phyloP scores from a whole-genome alignment of 2,888 invertebrate genomes.

The Calephelis perditalis region DNA sequence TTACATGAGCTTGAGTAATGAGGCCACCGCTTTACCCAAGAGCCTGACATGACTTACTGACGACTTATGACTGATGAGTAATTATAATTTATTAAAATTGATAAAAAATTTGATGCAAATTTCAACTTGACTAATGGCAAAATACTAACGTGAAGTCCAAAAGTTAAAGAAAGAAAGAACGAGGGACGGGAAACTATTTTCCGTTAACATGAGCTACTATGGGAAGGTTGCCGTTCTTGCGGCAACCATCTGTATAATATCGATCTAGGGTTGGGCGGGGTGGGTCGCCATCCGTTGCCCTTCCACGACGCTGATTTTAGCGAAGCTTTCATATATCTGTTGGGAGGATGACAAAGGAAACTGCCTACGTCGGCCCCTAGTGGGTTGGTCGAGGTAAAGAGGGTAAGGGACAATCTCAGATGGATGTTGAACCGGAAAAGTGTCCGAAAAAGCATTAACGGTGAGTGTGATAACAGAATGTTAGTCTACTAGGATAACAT shows the following conservation, averaged over 20 bases:
- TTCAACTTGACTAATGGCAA: too few species aligned
- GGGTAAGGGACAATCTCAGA: constrained; percentile 17
- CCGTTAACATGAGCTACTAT: constrained; percentile 13
- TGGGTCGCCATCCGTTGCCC: constrained; percentile 70
- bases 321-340: constrained; percentile 67
- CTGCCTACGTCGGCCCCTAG: constrained; percentile 72
- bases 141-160: too few species aligned
- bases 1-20: too few species aligned
- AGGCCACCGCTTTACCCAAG: too few species aligned
- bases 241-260: constrained; percentile 72
- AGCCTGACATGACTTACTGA: too few species aligned
- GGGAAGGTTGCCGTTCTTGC: constrained; percentile 31
- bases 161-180: neutral
- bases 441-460: constrained; percentile 9
- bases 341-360: constrained; percentile 73
- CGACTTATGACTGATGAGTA: too few species aligned
- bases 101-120: too few species aligned
- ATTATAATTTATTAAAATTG: too few species aligned
- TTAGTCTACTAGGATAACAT: neutral
- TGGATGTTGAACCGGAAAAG: constrained; percentile 11
- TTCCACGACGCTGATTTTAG: constrained; percentile 55
- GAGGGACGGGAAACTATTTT: neutral
- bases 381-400: constrained; percentile 56
- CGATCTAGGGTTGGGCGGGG: constrained; percentile 71
- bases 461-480: constrained; percentile 8